phyloP scores from a whole-genome alignment of 2,113 vertebrate genomes.

The Mobula hypostoma region DNA sequence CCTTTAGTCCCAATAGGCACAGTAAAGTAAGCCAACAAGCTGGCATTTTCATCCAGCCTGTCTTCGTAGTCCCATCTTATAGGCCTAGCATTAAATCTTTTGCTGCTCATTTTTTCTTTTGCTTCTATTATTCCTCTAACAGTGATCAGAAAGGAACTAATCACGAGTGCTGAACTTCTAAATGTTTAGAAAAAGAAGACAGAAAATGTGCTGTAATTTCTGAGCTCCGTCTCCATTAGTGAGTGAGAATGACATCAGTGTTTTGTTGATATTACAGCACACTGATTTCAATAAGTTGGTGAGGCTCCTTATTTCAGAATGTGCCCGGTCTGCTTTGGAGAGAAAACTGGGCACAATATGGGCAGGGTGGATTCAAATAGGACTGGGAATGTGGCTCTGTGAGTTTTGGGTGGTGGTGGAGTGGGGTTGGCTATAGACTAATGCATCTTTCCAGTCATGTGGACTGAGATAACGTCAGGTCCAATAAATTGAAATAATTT shows the following conservation, averaged over 20 bases:
- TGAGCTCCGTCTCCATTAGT: background rate
- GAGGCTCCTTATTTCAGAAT: background rate
- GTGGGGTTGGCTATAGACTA: background rate
- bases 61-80: background rate
- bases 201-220: background rate
- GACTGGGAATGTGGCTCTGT: background rate
- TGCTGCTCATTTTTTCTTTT: background rate
- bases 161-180: background rate
- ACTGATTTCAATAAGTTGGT: background rate
- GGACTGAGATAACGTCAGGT: background rate
- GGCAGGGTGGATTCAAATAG: background rate
- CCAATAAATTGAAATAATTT: background rate
- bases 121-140: background rate
- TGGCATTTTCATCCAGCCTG: background rate
- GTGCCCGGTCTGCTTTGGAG: background rate
- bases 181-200: background rate
- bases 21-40: background rate
- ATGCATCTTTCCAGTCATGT: background rate
- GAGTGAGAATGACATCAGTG: background rate
- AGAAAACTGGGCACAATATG: background rate
- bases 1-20: background rate
- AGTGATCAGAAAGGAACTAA: background rate
- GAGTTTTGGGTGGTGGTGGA: background rate
- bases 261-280: background rate
- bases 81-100: background rate